These are phyloP conservation scores for Pandion haliaetus DNA, from an alignment of 2,113 vertebrate genomes.

Conservation along the genomic window DNA sequence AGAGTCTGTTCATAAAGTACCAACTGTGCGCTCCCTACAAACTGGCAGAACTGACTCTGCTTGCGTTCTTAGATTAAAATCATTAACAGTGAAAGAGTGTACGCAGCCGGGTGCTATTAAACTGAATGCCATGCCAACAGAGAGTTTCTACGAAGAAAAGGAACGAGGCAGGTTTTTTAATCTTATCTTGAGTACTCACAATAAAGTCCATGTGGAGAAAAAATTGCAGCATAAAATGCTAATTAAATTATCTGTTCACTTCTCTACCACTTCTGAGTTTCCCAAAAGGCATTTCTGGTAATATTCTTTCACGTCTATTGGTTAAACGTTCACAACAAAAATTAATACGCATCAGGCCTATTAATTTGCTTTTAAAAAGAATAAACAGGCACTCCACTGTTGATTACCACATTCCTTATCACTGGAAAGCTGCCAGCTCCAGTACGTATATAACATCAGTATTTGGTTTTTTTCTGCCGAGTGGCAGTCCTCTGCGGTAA, in stretches of 20 bases:
- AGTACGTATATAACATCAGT: not conserved
- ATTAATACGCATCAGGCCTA: not conserved
- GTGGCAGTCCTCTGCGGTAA: not conserved
- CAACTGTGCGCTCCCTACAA: conserved; percentile 17
- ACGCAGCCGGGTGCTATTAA: not conserved
- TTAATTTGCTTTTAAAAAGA: not conserved
- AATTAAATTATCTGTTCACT: not conserved
- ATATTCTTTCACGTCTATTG: not conserved
- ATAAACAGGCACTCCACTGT: not conserved
- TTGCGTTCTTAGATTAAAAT: not conserved
- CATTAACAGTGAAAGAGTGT: not conserved
- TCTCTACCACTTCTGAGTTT: not conserved
- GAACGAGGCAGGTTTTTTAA: not conserved
- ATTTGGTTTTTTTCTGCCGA: not conserved
- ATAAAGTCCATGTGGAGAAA: not conserved
- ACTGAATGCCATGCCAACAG: not conserved
- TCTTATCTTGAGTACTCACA: not conserved
- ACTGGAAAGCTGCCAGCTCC: not conserved
- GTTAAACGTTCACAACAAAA: not conserved
- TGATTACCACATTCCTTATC: conserved; percentile 16
- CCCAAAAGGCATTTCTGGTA: not conserved
- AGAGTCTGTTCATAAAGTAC: conserved; percentile 53
- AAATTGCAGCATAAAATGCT: not conserved
- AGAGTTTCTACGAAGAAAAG: not conserved
- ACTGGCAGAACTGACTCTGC: conserved; percentile 15